These are phyloP conservation scores for Sipunculus nudus DNA, from an alignment of 2,888 invertebrate species.

Conservation along the genomic window DNA sequence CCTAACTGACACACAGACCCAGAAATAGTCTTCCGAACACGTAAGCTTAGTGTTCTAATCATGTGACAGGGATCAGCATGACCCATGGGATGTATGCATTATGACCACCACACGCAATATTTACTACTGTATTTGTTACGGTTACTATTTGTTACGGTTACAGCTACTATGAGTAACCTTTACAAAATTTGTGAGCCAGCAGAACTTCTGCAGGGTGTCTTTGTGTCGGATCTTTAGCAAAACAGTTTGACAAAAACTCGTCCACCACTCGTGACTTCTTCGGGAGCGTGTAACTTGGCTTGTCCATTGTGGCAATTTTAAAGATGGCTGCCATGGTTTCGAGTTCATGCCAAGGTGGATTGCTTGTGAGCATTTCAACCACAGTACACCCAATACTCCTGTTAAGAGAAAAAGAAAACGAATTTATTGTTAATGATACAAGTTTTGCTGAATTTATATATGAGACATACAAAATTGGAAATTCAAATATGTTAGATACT, in stretches of 20 bases:
- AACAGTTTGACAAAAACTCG: background rate
- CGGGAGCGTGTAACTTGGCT: conserved; percentile 60
- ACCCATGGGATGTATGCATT: too few species aligned
- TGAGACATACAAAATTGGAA: background rate
- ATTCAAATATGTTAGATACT: too few species aligned
- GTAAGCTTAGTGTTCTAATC: too few species aligned
- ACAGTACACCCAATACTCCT: conserved; percentile 67
- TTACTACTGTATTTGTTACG: too few species aligned
- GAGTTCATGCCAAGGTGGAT: conserved; percentile 64
- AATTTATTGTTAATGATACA: background rate
- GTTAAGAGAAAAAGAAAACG: conserved; percentile 33
- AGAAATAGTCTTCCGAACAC: too few species aligned
- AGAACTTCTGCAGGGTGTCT: conserved; percentile 58
- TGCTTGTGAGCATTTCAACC: conserved; percentile 66
- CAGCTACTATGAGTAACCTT: conserved; percentile 11
- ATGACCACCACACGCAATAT: too few species aligned
- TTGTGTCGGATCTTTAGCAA: conserved; percentile 51
- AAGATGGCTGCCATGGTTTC: conserved; percentile 67
- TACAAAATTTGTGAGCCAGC: conserved; percentile 31
- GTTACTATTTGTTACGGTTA: background rate
- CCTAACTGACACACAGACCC: too few species aligned
- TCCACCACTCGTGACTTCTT: conserved; percentile 41
- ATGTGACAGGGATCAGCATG: too few species aligned
- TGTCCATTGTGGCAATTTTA: conserved; percentile 62
- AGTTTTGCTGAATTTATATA: background rate